phyloP scores from a whole-genome alignment of 2,888 invertebrate species.

The Sisyra terminalis region DNA sequence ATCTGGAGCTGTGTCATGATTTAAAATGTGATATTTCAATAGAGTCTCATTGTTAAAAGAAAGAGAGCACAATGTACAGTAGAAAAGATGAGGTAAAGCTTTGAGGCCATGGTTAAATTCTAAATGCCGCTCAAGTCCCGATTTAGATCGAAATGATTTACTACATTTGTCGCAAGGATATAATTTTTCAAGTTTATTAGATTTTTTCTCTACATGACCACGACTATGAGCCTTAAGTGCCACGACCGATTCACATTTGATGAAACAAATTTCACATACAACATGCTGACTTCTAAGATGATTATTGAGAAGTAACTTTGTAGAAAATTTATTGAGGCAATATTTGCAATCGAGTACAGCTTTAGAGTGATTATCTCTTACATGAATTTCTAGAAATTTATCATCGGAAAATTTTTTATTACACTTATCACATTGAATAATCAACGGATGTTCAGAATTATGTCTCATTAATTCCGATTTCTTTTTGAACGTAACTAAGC shows the following conservation, averaged over 20 bases:
- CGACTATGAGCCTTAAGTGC: constrained; percentile 33
- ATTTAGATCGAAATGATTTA: constrained; percentile 1
- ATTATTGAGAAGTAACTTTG: constrained; percentile 28
- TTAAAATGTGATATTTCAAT: constrained; percentile 6
- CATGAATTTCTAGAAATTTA: neutral
- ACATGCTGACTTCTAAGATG: constrained; percentile 19
- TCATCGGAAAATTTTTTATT: neutral
- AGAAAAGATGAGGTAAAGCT: neutral
- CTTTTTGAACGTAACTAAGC: neutral
- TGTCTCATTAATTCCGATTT: constrained; percentile 5
- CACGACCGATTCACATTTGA: constrained; percentile 28
- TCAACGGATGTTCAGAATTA: neutral
- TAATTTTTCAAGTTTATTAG: neutral
- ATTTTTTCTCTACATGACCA: constrained; percentile 23
- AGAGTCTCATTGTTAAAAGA: neutral
- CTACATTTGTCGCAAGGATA: neutral
- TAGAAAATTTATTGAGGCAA: constrained; percentile 22
- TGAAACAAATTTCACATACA: constrained; percentile 31
- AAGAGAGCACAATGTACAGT: constrained; percentile 1
- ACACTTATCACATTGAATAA: constrained; percentile 2
- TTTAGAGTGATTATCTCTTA: neutral
- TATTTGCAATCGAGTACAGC: neutral
- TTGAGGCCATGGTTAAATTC: neutral
- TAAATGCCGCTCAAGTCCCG: neutral
- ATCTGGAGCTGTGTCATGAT: constrained; percentile 1